Base-by-base conservation (phyloP, 1,140 invertebrate species). In the Bombyx mori region DNA sequence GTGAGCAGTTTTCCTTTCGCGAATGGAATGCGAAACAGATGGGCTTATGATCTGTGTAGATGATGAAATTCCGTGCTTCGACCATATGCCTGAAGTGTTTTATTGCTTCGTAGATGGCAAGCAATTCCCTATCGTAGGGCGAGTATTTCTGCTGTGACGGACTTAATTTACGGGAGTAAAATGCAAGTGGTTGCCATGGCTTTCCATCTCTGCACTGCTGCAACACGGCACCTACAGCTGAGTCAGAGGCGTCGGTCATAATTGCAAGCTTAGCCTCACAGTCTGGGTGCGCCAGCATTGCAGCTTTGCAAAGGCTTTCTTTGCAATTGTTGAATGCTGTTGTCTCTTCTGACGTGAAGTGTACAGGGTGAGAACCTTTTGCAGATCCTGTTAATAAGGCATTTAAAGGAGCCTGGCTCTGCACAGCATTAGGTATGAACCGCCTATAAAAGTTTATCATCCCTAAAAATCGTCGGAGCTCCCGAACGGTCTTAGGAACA, bases 401-500 rank as follows among this genome's bases (percentile, higher is more conserved):
- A 18, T 10, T 48, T 12, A 48, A 18, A 48, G 47, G 6, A 7
- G 47, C 47, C 22, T 48, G 47, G 22, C 47, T 12, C 22, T 5
- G 10, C 47, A 18, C 12, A 18, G 12, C 12, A 18, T 18, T 18
- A 18, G 12, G 12, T 18, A 18, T 18, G 12, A 18, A 18, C 47
- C 22, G 47, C 9, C 47, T 10, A 18, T 48, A 48, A 48, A 48
- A 48, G 9, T 48, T 48, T 48, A 48, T 48, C 9, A 10, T 48
- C 10, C 47, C 47, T 7, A 48, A 18, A 18, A 48, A 48, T 12
- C 47, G 47, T 18, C 9, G 10, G 10, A 48, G 9, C 9, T 48
- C 47, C 22, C 22, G 10, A 6, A 48, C 47, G 47, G 10, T 48
- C 47, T 65, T 62, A 0, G 83, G 86, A 47, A 61, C 54, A 3